A percentile compares a stretch with the other conserved stretches of the same genome.
These are phyloP conservation scores for Cromileptes altivelis DNA, from an alignment of 2,113 vertebrate species.

Conservation along the genomic window DNA sequence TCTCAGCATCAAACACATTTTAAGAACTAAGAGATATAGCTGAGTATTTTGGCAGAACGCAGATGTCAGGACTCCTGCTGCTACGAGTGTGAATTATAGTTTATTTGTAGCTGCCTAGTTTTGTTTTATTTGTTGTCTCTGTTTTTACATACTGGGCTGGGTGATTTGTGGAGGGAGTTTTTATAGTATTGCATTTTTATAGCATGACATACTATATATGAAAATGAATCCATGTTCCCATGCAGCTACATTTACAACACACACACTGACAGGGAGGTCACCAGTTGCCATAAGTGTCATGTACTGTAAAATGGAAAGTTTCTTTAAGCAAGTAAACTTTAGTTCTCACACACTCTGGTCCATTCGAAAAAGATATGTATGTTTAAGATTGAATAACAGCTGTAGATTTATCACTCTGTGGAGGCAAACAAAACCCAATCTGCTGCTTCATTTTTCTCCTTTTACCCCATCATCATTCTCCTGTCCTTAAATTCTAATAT, in stretches of 20 bases:
- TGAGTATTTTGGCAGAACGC: slow-evolving; percentile 2
- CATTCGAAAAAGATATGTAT: slow-evolving; percentile 28
- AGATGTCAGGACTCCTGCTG: slow-evolving; percentile 12
- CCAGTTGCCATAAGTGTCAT: slow-evolving; percentile 41
- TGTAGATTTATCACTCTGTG: slow-evolving; percentile 44
- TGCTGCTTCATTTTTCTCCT: background rate
- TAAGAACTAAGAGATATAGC: background rate
- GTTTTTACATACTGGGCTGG: slow-evolving; percentile 16
- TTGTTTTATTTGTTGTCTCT: slow-evolving; percentile 8
- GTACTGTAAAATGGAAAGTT: slow-evolving; percentile 49
- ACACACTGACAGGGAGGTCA: slow-evolving; percentile 25
- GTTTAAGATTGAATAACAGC: slow-evolving; percentile 50
- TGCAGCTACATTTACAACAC: slow-evolving; percentile 26
- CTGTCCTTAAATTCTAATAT: background rate
- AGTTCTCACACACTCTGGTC: slow-evolving; percentile 48
- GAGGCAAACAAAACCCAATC: slow-evolving; percentile 47
- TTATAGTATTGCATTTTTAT: slow-evolving; percentile 17
- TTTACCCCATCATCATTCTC: background rate
- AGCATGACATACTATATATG: slow-evolving; percentile 26
- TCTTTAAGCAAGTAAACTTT: slow-evolving; percentile 38
- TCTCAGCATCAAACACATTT: background rate
- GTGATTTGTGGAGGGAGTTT: slow-evolving; percentile 29
- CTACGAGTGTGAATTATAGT: slow-evolving; percentile 17
- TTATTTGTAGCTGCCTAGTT: slow-evolving; percentile 29
- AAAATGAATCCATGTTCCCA: slow-evolving; percentile 33